Conservation (phyloP, 2,888 invertebrate genomes). For the Deilephila porcellus region DNA sequence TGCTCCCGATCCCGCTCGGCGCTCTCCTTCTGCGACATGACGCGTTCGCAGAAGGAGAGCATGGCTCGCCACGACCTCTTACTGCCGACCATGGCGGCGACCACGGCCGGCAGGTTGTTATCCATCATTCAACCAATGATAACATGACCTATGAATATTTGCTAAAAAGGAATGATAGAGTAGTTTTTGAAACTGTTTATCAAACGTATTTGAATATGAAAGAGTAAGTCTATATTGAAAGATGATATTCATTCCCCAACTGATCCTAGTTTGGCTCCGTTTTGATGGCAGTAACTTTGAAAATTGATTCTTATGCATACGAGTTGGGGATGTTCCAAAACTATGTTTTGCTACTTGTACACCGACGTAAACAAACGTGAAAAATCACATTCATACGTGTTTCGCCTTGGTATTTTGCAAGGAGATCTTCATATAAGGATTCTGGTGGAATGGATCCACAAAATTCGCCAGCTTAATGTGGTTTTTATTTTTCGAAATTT, state of each 20-base stretch:
- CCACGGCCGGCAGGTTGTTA: too few species aligned
- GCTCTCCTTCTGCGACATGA: too few species aligned
- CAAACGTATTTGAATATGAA: neutral
- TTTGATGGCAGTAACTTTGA: constrained; percentile 7
- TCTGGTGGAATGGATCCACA: neutral
- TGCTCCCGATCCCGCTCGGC: too few species aligned
- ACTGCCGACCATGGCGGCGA: too few species aligned
- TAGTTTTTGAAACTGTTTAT: neutral
- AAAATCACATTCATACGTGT: constrained; percentile 9
- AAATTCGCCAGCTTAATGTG: too few species aligned
- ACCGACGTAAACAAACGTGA: constrained; percentile 17
- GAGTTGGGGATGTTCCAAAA: constrained; percentile 9
- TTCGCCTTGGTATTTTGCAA: neutral
- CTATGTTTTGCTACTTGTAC: neutral
- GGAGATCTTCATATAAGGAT: neutral
- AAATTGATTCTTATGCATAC: constrained; percentile 20
- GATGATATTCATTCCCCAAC: too few species aligned
- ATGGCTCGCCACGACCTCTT: too few species aligned
- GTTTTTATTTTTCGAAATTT: too few species aligned
- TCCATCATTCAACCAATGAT: too few species aligned
- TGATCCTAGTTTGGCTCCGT: constrained; percentile 4
- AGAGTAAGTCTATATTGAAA: neutral
- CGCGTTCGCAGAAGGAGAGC: too few species aligned
- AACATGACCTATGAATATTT: too few species aligned
- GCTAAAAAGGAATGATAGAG: neutral